These are phyloP conservation scores for Drosophila macrospina DNA, from an alignment of 2,888 invertebrate genomes.

Conservation along the genomic window DNA sequence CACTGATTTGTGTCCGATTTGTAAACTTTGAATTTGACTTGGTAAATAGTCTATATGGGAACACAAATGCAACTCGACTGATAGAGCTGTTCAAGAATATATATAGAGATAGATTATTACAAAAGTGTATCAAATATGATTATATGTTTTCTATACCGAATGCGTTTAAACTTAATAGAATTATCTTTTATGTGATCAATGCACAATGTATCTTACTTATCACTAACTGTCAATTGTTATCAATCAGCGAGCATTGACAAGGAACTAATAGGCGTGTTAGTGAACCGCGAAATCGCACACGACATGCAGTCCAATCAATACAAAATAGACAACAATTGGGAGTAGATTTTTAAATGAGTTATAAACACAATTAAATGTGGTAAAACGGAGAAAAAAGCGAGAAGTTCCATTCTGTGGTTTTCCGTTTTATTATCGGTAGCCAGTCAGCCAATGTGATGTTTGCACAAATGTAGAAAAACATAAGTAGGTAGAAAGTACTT, in stretches of 20 bases:
- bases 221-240: constrained; percentile 2
- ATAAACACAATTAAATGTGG: constrained; percentile 30
- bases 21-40: too few relatives aligned
- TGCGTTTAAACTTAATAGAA: not conserved
- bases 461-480: constrained; percentile 29
- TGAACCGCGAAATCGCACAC: constrained; percentile 57
- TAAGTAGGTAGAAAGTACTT: constrained; percentile 48
- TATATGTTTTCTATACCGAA: not conserved
- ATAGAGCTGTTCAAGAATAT: too few relatives aligned
- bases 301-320: constrained; percentile 35
- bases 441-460: constrained; percentile 15
- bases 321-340: constrained; percentile 32
- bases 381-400: constrained; percentile 6
- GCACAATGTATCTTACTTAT: constrained; percentile 4
- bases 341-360: constrained; percentile 15
- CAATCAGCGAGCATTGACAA: constrained; percentile 18
- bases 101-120: too few relatives aligned
- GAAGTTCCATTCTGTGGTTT: constrained; percentile 38
- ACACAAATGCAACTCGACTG: too few relatives aligned
- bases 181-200: constrained; percentile 7
- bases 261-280: constrained; percentile 53
- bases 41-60: not conserved
- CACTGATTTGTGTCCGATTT: too few relatives aligned
- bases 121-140: too few relatives aligned
- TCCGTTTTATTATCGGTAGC: constrained; percentile 19